Percentiles rank a stretch among this genome's conserved stretches.
phyloP scores from a whole-genome alignment of 2,797 vertebrate genomes.

The Austrolebias charrua region DNA sequence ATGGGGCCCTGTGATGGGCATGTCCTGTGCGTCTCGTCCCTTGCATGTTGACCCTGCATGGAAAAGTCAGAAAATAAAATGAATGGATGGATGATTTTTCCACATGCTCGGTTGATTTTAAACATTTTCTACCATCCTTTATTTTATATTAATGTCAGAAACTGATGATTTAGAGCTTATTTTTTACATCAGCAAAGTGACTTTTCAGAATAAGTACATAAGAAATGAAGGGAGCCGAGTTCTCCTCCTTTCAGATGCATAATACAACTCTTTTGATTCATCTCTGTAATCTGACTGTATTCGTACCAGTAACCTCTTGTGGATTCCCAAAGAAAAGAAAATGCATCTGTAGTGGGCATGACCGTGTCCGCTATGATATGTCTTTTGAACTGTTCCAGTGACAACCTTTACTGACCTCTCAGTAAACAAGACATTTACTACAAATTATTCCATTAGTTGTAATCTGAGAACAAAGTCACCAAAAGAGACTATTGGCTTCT shows the following conservation, averaged over 20 bases:
- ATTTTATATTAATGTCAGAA: background rate
- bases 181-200: background rate
- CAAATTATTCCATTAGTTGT: no score
- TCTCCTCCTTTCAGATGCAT: background rate
- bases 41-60: no score
- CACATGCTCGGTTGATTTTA: background rate
- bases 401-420: no score
- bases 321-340: constrained; percentile 31
- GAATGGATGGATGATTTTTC: background rate
- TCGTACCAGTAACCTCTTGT: constrained; percentile 1
- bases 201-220: background rate
- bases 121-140: background rate
- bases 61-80: no score
- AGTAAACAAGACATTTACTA: no score
- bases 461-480: no score
- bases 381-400: no score
- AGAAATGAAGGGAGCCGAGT: background rate
- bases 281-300: background rate
- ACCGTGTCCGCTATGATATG: no score
- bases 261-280: background rate
- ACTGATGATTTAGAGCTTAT: background rate
- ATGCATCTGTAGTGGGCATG: no score
- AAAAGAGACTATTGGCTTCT: no score
- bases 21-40: no score
- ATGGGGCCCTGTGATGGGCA: no score